phyloP scores from a whole-genome alignment of 1,140 invertebrate species.

The Drosophila leontia region DNA sequence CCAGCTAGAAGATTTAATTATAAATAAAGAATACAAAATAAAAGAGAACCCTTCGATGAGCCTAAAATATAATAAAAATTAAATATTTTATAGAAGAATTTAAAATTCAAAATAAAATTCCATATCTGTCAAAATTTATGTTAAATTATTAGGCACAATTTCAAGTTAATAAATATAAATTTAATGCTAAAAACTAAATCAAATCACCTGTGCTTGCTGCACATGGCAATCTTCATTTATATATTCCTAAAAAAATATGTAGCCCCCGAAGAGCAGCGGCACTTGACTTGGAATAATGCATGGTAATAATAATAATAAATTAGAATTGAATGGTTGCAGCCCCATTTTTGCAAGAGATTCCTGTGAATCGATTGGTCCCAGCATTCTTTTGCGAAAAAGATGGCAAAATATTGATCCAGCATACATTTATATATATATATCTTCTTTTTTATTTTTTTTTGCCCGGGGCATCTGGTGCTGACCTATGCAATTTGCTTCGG shows the following conservation, averaged over 20 bases:
- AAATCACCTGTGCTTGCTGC: background rate
- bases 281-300: conserved; percentile 30
- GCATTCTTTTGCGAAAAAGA: conserved; percentile 12
- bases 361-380: conserved; percentile 2
- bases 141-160: background rate
- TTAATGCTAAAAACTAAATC: background rate
- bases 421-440: conserved; percentile 1
- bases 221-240: background rate
- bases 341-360: conserved; percentile 7
- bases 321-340: conserved; percentile 34
- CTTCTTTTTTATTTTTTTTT: background rate
- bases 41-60: no score
- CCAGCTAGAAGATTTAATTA: no score
- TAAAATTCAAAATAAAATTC: background rate
- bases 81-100: background rate
- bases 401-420: conserved; percentile 34
- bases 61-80: no score
- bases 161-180: background rate
- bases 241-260: background rate
- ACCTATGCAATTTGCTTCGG: conserved; percentile 65
- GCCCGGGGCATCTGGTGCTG: conserved; percentile 44
- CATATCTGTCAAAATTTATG: no score
- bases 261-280: background rate
- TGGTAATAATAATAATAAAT: conserved; percentile 35
- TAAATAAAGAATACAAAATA: no score